These are phyloP conservation scores for Empidonax traillii DNA, from an alignment of 2,113 vertebrate genomes.

Conservation along the genomic window DNA sequence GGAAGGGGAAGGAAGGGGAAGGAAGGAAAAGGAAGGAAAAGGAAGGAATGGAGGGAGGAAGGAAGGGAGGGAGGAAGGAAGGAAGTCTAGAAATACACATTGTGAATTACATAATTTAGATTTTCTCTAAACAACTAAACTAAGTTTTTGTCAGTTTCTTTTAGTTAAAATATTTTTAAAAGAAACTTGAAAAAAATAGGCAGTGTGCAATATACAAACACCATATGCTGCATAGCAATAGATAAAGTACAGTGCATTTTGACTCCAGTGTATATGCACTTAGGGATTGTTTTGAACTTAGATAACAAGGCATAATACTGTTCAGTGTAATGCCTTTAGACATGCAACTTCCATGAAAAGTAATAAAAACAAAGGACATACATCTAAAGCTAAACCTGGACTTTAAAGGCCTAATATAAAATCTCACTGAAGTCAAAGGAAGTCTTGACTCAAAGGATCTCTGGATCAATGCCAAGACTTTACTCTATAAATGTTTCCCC, in stretches of 20 bases:
- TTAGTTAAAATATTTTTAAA: not conserved
- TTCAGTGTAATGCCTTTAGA: not conserved
- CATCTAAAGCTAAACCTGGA: not conserved
- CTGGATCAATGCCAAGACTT: not conserved
- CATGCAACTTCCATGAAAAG: not conserved
- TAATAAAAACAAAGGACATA: not conserved
- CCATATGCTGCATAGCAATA: not conserved
- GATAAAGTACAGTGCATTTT: not conserved
- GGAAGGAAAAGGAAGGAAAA: not conserved
- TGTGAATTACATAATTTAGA: not conserved
- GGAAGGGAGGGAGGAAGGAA: not conserved
- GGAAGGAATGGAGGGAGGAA: accelerated
- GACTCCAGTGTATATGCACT: not conserved
- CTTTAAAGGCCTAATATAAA: constrained; percentile 16
- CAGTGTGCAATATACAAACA: accelerated
- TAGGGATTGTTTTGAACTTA: not conserved
- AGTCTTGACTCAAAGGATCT: not conserved
- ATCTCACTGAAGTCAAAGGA: not conserved
- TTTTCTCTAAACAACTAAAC: not conserved
- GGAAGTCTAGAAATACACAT: not conserved
- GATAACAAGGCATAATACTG: not conserved
- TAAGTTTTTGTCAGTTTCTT: not conserved
- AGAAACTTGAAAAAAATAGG: not conserved
- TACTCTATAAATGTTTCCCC: not conserved
- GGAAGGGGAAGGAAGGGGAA: not conserved